Conservation (phyloP, 2,113 vertebrate species). For the Sinocyclocheilus grahami region DNA sequence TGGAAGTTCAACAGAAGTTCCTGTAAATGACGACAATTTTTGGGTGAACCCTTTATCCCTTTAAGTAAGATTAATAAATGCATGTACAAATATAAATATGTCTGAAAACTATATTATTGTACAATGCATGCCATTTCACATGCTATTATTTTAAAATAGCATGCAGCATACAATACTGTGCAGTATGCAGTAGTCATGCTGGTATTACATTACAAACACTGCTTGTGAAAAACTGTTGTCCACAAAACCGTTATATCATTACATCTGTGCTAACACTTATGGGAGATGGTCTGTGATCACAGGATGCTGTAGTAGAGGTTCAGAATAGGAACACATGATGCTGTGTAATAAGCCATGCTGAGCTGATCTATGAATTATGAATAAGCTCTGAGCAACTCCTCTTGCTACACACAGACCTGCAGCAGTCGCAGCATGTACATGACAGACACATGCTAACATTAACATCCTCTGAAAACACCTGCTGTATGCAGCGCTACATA, state of each 20-base stretch:
- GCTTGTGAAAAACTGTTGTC: neutral
- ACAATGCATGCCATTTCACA: neutral
- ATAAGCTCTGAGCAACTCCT: conserved; percentile 33
- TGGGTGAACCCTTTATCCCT: too few species aligned
- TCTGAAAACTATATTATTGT: too few species aligned
- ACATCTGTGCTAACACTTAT: neutral
- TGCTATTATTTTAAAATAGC: neutral
- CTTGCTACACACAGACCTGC: too few species aligned
- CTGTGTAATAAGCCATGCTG: conserved; percentile 35
- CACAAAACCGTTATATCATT: neutral
- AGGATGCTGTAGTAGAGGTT: neutral
- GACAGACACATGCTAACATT: too few species aligned
- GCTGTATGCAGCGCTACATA: too few species aligned
- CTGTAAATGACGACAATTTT: too few species aligned
- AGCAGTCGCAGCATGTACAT: too few species aligned
- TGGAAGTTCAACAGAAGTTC: too few species aligned
- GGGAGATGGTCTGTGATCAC: neutral
- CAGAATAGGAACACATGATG: conserved; percentile 9
- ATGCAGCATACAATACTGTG: neutral
- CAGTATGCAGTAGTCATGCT: neutral
- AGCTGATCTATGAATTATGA: conserved; percentile 51
- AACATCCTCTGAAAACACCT: too few species aligned
- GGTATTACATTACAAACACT: neutral
- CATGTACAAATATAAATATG: too few species aligned
- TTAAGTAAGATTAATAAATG: too few species aligned